Percentiles rank a stretch among this genome's conserved stretches.
Conservation (phyloP, 2,888 invertebrate species). For the Yponomeuta cagnagella region DNA sequence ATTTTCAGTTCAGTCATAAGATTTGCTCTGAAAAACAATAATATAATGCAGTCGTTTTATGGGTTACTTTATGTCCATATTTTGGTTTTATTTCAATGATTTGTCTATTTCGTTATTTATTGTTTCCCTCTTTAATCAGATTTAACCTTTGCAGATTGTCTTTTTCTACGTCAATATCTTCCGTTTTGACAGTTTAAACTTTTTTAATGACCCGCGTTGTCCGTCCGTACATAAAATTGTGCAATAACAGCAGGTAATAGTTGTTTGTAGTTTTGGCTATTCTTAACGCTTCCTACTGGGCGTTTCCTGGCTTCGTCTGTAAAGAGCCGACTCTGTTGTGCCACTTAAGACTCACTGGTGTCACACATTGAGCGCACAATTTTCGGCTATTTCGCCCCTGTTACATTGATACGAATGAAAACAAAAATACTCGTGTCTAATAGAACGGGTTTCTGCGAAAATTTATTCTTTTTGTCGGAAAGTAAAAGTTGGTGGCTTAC, state of each 20-base stretch:
- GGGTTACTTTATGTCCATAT: no score
- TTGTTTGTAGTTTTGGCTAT: background rate
- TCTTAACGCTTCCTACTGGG: background rate
- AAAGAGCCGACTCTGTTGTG: background rate
- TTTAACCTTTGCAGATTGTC: no score
- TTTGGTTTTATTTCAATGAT: no score
- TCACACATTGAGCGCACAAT: background rate
- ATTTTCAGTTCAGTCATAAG: background rate
- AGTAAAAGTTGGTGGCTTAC: conserved; percentile 63
- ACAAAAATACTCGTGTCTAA: background rate
- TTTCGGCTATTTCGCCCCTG: background rate
- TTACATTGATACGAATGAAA: background rate
- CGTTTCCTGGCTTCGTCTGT: background rate
- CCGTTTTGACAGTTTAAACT: no score
- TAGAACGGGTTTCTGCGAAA: background rate
- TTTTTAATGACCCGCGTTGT: no score
- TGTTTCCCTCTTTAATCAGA: no score
- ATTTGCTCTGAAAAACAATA: background rate
- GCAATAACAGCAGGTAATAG: background rate
- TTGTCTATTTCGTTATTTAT: no score
- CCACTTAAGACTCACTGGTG: background rate
- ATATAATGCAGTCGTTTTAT: no score
- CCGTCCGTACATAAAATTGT: background rate
- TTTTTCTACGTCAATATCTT: no score
- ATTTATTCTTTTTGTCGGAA: conserved; percentile 31